Base-by-base conservation (phyloP, 2,888 invertebrate genomes). In the Papilio gigon region DNA sequence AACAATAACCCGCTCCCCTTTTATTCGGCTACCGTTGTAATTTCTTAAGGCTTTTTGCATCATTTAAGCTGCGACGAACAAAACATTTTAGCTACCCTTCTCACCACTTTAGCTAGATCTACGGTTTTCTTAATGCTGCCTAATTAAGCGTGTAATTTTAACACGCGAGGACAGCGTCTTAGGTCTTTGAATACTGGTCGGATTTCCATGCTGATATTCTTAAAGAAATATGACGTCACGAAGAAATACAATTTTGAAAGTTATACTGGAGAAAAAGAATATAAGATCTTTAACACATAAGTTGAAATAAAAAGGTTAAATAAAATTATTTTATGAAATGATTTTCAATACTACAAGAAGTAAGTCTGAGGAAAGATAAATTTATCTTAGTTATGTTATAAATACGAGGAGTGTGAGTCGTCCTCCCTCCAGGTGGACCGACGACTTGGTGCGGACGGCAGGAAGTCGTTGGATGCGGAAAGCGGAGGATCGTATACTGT, bases 31-130 rank as follows among this genome's bases (percentile, higher is more conserved):
- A 53, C 59, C 53, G 64, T 59, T 68, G 72, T 74, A 74, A 76
- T 75, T 77, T 75, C 76, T 76, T 77, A 76, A 73, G 71, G 70
- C 84, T 84, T 84, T 84, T 84, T 85, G 84, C 85, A 78, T 82
- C 86, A 84, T 85, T 85, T 85, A 83, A 79, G 74, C 77, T 61
- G 75, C 76, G 76, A 76, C 76, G 79, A 80, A 83, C 85, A 84
- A 83, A 84, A 84, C 79, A 77, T 74, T 67, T 70, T 33, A 71
- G 72, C 71, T 75, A 74, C 69, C 71, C 65, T 33, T 14, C 42
- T 53, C 62, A 65, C 85, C 82, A 80, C 30, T 63, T 12, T 71
- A 64, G 50, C 59, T 47, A 73, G 83, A 76, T 30, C 80, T 69
- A 12, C 67, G 72, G 71, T 73, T 74, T 74, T 74, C 75, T 75